Evolutionary conservation across 1,140 invertebrate species (phyloP).

Genomic region (Philopotamus ludificatus): DNA sequence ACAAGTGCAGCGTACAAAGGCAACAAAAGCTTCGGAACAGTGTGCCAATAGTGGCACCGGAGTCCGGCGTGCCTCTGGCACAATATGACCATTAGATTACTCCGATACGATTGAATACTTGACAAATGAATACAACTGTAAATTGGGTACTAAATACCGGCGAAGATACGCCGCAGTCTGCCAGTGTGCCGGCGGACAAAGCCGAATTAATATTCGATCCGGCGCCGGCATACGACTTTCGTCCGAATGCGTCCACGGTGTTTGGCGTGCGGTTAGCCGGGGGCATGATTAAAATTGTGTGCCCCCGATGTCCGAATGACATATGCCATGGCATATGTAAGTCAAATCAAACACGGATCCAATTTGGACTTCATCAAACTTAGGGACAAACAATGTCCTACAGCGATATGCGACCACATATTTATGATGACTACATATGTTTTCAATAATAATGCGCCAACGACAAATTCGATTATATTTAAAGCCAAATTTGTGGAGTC

Average conservation of each 20-base stretch:
- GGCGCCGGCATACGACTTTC: neutral
- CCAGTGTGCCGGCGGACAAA: too few relatives aligned
- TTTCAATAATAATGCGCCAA: too few relatives aligned
- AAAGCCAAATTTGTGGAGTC: too few relatives aligned
- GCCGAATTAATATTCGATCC: too few relatives aligned
- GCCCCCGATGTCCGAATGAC: too few relatives aligned
- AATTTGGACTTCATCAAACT: too few relatives aligned
- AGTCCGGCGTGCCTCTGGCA: constrained; percentile 9
- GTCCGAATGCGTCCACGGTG: neutral
- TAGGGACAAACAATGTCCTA: too few relatives aligned
- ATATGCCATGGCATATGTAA: neutral
- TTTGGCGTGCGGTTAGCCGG: too few relatives aligned
- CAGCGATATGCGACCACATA: too few relatives aligned
- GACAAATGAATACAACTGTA: constrained; percentile 39
- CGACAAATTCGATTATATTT: too few relatives aligned
- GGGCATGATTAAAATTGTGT: too few relatives aligned
- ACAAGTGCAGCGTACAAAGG: neutral
- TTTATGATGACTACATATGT: too few relatives aligned
- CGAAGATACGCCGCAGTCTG: constrained; percentile 21
- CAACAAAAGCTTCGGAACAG: neutral
- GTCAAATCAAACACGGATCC: neutral
- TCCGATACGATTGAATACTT: constrained; percentile 40
- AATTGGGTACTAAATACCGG: constrained; percentile 38
- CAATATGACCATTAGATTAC: constrained; percentile 38
- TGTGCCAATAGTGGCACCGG: neutral